Percentiles rank a stretch among this genome's conserved stretches.
These are phyloP conservation scores for Anorthoa munda DNA, from an alignment of 2,888 invertebrate genomes.

Conservation along the genomic window DNA sequence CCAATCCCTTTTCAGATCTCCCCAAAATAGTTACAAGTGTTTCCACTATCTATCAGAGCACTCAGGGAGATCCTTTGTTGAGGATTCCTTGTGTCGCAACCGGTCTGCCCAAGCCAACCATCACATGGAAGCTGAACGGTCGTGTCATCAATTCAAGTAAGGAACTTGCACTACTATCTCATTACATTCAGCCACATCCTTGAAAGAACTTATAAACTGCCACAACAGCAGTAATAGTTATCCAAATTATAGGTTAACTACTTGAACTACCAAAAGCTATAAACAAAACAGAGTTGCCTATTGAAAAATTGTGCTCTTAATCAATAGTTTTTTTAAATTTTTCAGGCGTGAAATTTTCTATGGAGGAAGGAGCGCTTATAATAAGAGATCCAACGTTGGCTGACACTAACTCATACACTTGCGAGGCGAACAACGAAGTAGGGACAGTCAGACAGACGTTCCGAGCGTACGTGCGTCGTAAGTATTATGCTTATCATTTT, in stretches of 20 bases:
- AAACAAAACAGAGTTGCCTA: no score
- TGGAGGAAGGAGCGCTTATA: slow-evolving; percentile 30
- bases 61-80: slow-evolving; percentile 39
- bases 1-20: slow-evolving; percentile 6
- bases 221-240: not conserved
- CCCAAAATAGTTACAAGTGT: slow-evolving; percentile 27
- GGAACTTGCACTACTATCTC: not conserved
- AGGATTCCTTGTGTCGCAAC: slow-evolving; percentile 42
- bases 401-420: slow-evolving; percentile 31
- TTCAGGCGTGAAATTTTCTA: slow-evolving; percentile 37
- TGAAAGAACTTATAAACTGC: not conserved
- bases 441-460: slow-evolving; percentile 4
- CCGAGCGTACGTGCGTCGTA: slow-evolving; percentile 18
- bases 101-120: slow-evolving; percentile 42
- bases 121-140: slow-evolving; percentile 37
- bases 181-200: not conserved
- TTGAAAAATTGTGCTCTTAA: no score
- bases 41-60: slow-evolving; percentile 9
- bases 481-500: slow-evolving; percentile 9
- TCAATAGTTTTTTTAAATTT: not conserved
- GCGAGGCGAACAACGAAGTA: slow-evolving; percentile 33
- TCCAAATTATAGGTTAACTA: no score
- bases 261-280: no score
- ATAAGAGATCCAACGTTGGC: slow-evolving; percentile 29
- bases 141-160: slow-evolving; percentile 22